phyloP scores from a whole-genome alignment of 2,888 invertebrate genomes.

The Amaurobius ferox region DNA sequence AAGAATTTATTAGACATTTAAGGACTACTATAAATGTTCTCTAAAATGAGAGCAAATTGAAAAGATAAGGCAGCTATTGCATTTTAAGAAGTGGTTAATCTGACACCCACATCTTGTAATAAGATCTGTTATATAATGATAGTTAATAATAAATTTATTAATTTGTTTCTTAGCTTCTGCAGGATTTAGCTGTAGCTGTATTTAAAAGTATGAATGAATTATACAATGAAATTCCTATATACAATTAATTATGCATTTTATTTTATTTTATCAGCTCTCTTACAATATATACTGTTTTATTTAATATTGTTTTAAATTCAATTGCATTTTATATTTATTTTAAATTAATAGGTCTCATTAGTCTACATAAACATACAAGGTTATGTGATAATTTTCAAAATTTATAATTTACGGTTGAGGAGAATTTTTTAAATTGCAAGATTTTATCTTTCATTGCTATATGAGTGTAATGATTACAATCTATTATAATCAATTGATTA shows the following conservation, averaged over 20 bases:
- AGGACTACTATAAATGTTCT: conserved; percentile 23
- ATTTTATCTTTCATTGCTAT: too few species aligned
- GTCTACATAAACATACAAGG: too few species aligned
- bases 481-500: too few species aligned
- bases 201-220: background rate
- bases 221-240: background rate
- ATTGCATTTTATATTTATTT: too few species aligned
- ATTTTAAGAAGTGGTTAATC: conserved; percentile 29
- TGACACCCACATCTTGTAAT: conserved; percentile 39
- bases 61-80: conserved; percentile 60
- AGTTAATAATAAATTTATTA: background rate
- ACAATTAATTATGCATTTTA: background rate
- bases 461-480: too few species aligned
- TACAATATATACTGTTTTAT: too few species aligned
- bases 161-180: background rate
- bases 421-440: too few species aligned
- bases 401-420: too few species aligned
- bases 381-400: too few species aligned
- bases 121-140: conserved; percentile 4
- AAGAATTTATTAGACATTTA: background rate
- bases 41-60: conserved; percentile 20
- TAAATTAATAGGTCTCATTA: too few species aligned
- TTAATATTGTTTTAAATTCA: too few species aligned
- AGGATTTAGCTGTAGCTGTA: background rate
- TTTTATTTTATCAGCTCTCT: too few species aligned